Conservation (phyloP, 2,113 vertebrate genomes). For the Montifringilla adamsi region DNA sequence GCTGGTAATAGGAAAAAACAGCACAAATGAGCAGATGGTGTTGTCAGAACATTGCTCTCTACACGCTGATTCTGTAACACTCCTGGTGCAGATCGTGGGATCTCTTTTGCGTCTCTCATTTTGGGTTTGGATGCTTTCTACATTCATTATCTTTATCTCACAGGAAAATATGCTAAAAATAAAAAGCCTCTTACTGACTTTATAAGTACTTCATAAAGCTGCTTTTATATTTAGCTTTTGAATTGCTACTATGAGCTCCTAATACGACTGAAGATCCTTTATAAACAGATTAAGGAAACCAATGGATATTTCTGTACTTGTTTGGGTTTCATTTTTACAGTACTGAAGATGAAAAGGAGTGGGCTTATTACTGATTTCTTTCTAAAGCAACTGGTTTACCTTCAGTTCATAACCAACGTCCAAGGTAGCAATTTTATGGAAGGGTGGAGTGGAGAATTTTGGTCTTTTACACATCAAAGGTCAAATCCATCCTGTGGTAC, state of each 20-base stretch:
- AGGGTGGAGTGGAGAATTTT: not conserved
- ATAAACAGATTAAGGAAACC: slow-evolving; percentile 30
- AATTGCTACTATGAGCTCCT: slow-evolving; percentile 32
- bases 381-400: not conserved
- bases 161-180: slow-evolving; percentile 36
- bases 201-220: slow-evolving; percentile 29
- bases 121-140: slow-evolving; percentile 15
- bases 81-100: not conserved
- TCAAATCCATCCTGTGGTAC: not conserved
- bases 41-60: slow-evolving; percentile 47
- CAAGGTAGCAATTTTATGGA: not conserved
- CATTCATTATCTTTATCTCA: slow-evolving; percentile 21
- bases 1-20: not conserved
- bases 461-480: not conserved
- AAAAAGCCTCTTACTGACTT: slow-evolving; percentile 44
- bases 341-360: not conserved
- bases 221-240: slow-evolving; percentile 55
- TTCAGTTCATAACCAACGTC: not conserved
- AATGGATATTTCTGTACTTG: not conserved
- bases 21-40: slow-evolving; percentile 57
- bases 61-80: slow-evolving; percentile 20
- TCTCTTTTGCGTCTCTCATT: not conserved
- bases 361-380: not conserved
- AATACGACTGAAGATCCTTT: slow-evolving; percentile 15
- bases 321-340: not conserved